Evolutionary conservation across 1,140 invertebrate genomes (phyloP).

Genomic region (Oscheius sp.): DNA sequence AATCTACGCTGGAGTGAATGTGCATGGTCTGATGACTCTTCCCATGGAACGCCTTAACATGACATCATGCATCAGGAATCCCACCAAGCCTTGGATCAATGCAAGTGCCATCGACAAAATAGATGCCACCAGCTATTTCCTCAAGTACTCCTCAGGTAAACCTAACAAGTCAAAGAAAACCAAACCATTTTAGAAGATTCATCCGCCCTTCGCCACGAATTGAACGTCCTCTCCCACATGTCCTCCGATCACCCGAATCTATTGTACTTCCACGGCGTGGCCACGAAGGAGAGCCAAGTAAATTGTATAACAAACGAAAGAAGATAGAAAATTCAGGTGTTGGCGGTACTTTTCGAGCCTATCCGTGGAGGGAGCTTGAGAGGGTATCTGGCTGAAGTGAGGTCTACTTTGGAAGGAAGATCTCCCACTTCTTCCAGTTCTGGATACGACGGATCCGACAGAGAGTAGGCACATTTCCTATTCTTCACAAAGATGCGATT

Average conservation of each 20-base stretch:
- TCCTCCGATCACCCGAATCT: conserved; percentile 1
- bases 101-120: background rate
- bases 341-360: background rate
- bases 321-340: no score
- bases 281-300: background rate
- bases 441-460: conserved; percentile 1
- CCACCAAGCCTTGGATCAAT: background rate
- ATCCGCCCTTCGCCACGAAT: background rate
- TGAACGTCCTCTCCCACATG: background rate
- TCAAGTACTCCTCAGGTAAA: background rate
- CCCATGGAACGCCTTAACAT: background rate
- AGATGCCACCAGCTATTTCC: background rate
- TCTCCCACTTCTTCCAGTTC: conserved; percentile 2
- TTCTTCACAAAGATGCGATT: background rate
- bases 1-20: background rate
- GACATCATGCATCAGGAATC: background rate
- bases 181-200: no score
- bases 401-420: background rate
- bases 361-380: background rate
- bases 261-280: background rate
- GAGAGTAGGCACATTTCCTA: background rate
- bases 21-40: background rate
- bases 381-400: background rate
- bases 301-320: no score
- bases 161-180: no score